Percentiles rank a stretch among this genome's conserved stretches.
phyloP scores from a whole-genome alignment of 2,888 invertebrate genomes.

The Ochlodes sylvanus region DNA sequence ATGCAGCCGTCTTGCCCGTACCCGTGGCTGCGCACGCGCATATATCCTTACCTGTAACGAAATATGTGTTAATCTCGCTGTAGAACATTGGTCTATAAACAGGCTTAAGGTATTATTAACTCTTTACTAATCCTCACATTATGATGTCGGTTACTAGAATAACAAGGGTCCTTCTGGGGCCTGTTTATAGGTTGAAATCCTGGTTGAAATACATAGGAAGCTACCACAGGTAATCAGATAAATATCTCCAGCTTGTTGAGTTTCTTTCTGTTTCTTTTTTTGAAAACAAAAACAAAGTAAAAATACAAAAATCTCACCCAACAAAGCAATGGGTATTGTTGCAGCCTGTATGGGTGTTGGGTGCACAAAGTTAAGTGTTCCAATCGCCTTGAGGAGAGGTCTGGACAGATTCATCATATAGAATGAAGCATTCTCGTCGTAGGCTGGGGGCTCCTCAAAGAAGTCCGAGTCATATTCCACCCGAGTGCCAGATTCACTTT shows the following conservation, averaged over 20 bases:
- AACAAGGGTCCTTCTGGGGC: too few relatives aligned
- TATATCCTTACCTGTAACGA: constrained; percentile 91
- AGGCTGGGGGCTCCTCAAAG: constrained; percentile 88
- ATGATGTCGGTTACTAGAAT: too few relatives aligned
- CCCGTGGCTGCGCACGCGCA: constrained; percentile 99
- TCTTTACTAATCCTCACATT: too few relatives aligned
- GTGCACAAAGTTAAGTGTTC: constrained; percentile 94
- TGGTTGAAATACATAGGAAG: too few relatives aligned
- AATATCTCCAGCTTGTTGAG: too few relatives aligned
- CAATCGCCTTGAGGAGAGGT: constrained; percentile 96
- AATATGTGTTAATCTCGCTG: not conserved
- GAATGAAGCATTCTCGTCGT: constrained; percentile 89
- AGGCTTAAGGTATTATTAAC: too few relatives aligned
- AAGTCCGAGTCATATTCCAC: constrained; percentile 76
- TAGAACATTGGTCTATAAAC: too few relatives aligned
- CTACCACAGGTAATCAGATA: too few relatives aligned
- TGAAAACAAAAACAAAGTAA: too few relatives aligned
- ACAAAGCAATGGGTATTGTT: constrained; percentile 96
- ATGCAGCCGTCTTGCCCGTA: constrained; percentile 99
- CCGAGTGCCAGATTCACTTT: constrained; percentile 64
- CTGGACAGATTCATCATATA: constrained; percentile 98
- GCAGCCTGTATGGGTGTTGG: constrained; percentile 99
- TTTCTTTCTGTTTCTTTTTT: too few relatives aligned
- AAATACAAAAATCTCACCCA: constrained; percentile 72
- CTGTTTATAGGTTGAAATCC: too few relatives aligned